Evolutionary conservation across 2,797 vertebrate genomes (phyloP).

Genomic region (Orientallactaga sibirica): DNA sequence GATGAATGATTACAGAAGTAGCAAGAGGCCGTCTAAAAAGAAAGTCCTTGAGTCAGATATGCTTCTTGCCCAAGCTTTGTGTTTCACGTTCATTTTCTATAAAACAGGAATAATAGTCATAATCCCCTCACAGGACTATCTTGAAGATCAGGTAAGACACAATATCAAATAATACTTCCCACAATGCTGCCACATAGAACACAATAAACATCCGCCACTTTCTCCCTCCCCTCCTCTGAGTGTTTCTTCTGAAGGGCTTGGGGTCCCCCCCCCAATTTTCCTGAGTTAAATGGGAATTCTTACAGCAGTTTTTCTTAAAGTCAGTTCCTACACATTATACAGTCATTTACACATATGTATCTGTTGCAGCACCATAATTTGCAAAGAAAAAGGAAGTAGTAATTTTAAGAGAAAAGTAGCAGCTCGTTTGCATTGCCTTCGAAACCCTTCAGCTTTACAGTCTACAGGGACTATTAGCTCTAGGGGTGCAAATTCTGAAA

Average conservation of each 20-base stretch:
- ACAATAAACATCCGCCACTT: neutral
- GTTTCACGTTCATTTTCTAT: neutral
- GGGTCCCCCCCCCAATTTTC: neutral
- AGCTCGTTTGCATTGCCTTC: constrained; percentile 74
- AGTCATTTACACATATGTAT: constrained; percentile 80
- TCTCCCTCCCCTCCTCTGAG: neutral
- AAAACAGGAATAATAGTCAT: constrained; percentile 5
- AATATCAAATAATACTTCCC: neutral
- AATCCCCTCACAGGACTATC: neutral
- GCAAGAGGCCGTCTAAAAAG: neutral
- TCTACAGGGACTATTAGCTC: constrained; percentile 64
- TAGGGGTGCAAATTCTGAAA: constrained; percentile 54
- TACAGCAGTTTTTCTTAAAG: neutral
- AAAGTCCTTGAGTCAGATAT: neutral
- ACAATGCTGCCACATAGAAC: neutral
- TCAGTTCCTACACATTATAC: constrained; percentile 71
- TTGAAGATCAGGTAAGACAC: neutral
- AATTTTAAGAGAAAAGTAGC: constrained; percentile 80
- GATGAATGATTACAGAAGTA: neutral
- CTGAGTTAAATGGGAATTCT: constrained; percentile 63
- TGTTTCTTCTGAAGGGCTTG: constrained; percentile 54
- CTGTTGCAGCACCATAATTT: constrained; percentile 82
- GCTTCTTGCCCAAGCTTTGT: neutral
- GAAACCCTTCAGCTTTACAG: constrained; percentile 63
- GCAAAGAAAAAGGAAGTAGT: constrained; percentile 73